These are phyloP conservation scores for Sinodicranocentrus sp. DNA, from an alignment of 2,888 invertebrate species.

Conservation along the genomic window DNA sequence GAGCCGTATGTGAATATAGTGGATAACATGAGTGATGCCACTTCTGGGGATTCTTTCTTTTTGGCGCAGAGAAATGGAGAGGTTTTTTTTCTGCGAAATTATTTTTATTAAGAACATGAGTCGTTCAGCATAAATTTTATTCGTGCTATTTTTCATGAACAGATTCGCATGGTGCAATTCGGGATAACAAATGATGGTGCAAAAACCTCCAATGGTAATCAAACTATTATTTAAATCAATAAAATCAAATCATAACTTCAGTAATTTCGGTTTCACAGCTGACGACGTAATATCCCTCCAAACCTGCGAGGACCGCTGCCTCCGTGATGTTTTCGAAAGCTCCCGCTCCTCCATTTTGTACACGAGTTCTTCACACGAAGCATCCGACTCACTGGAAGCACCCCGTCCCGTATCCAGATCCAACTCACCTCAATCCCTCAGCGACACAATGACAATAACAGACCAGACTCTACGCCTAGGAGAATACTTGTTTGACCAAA, in stretches of 20 bases:
- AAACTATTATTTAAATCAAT: too few relatives aligned
- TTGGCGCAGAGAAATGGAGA: slow-evolving; percentile 61
- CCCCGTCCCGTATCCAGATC: background rate
- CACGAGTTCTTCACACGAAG: slow-evolving; percentile 58
- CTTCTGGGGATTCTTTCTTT: slow-evolving; percentile 44
- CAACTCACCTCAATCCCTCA: background rate
- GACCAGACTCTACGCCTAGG: slow-evolving; percentile 69
- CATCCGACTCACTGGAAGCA: slow-evolving; percentile 65
- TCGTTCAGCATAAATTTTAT: background rate
- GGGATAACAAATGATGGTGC: background rate
- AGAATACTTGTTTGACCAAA: slow-evolving; percentile 66
- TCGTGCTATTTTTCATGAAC: background rate
- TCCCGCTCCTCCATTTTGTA: slow-evolving; percentile 27
- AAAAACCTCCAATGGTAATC: background rate
- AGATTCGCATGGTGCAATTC: slow-evolving; percentile 53
- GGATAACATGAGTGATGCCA: slow-evolving; percentile 31
- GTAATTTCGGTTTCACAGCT: too few relatives aligned
- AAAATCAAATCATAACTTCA: too few relatives aligned
- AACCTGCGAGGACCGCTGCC: slow-evolving; percentile 57
- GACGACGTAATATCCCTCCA: slow-evolving; percentile 51
- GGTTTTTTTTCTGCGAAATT: too few relatives aligned
- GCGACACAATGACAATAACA: slow-evolving; percentile 12
- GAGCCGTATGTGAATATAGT: slow-evolving; percentile 10
- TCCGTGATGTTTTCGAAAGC: slow-evolving; percentile 37
- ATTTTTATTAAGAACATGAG: too few relatives aligned